Conservation (phyloP, 92 coral and sea anemone species). For the Epizoanthus rinbou region DNA sequence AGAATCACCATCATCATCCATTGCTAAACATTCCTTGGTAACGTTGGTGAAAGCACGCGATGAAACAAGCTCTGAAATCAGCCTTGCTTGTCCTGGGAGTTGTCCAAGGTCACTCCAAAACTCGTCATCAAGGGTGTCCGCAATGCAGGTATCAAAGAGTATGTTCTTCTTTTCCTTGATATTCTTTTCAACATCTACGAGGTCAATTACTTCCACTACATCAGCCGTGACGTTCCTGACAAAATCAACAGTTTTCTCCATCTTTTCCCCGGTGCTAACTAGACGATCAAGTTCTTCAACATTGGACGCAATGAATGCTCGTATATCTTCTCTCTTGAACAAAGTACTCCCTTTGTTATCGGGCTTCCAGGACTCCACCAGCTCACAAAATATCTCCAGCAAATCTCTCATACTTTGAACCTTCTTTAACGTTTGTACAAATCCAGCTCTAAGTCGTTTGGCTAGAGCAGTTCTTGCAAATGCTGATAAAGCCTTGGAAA, state of each 20-base stretch:
- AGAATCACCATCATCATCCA: neutral
- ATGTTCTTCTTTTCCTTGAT: conserved; percentile 43
- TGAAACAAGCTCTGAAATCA: conserved; percentile 25
- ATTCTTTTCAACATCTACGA: conserved; percentile 4
- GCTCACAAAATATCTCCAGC: too few relatives aligned
- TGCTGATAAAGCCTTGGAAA: too few relatives aligned
- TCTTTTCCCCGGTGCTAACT: neutral
- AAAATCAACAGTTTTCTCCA: conserved; percentile 48
- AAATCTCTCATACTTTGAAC: too few relatives aligned
- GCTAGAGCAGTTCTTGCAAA: too few relatives aligned
- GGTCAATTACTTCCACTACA: conserved; percentile 4
- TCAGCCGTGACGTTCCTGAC: conserved; percentile 10
- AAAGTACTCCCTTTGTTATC: neutral
- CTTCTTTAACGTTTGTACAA: too few relatives aligned
- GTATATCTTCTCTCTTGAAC: conserved; percentile 15
- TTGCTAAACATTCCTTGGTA: conserved; percentile 32
- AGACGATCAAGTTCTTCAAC: conserved; percentile 39
- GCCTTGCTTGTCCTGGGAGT: conserved; percentile 45
- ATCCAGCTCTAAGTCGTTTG: too few relatives aligned
- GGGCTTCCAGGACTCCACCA: too few relatives aligned
- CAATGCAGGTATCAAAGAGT: conserved; percentile 22
- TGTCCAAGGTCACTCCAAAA: conserved; percentile 73
- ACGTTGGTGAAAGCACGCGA: conserved; percentile 65
- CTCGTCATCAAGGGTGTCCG: conserved; percentile 37
- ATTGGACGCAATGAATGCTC: conserved; percentile 22